Conservation (phyloP, 2,113 vertebrate genomes). For the Balaeniceps rex region DNA sequence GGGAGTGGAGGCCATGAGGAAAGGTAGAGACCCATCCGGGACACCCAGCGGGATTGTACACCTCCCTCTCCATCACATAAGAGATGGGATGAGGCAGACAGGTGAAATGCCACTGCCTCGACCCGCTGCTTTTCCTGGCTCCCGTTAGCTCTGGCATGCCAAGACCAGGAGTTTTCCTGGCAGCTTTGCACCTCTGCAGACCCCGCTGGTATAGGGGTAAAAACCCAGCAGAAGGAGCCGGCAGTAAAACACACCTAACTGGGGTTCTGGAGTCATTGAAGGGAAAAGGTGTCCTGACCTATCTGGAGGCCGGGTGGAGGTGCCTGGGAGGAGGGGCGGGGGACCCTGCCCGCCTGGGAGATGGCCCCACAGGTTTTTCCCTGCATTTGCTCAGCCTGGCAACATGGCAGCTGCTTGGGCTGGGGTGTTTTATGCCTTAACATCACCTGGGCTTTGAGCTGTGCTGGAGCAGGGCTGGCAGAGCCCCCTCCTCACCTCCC, state of each 20-base stretch:
- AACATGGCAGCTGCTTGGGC: accelerated
- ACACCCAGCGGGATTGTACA: not conserved
- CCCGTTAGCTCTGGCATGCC: not conserved
- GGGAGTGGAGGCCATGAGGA: not conserved
- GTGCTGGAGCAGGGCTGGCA: not conserved
- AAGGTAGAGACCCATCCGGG: not conserved
- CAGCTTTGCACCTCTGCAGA: not conserved
- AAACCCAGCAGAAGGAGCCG: not conserved
- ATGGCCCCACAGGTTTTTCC: not conserved
- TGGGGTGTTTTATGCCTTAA: not conserved
- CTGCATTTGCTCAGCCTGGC: not conserved
- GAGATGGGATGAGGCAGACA: not conserved
- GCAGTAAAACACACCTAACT: not conserved
- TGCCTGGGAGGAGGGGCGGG: not conserved
- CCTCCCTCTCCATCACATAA: not conserved
- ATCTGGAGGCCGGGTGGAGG: not conserved
- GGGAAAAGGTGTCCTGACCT: not conserved
- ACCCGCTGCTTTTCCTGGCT: not conserved
- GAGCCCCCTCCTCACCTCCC: not conserved
- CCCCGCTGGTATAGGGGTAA: not conserved
- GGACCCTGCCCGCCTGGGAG: not conserved
- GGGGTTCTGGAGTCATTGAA: not conserved
- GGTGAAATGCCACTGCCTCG: not conserved
- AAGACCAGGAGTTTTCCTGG: not conserved
- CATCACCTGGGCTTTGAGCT: not conserved